Evolutionary conservation across 1,140 invertebrate genomes (phyloP), one percentile per base, ranked within the genome.

Genomic region (Drosophila persimilis): DNA sequence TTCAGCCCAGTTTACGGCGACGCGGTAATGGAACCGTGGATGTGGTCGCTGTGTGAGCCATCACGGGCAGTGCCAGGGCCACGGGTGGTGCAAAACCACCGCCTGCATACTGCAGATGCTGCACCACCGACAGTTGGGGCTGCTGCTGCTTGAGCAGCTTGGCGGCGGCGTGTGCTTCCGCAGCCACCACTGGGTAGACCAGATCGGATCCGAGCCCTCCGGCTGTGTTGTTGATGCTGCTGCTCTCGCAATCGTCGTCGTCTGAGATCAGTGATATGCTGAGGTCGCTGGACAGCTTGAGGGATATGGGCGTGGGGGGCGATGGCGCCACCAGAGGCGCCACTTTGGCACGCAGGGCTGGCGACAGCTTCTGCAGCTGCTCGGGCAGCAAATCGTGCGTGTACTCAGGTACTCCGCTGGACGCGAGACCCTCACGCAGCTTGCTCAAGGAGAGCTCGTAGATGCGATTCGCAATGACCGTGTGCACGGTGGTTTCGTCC

Each of bases 181-280:
- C 78, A 3, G 81, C 81, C 1, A 65, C 51, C 17, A 83, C 76
- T 2, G 73, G 80, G n/a, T 76, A 80, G 2, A 62, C 26, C 15
- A 75, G n/a, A 8, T 81, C 79, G 3, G 45, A n/a, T 17, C 29
- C 43, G 15, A 5, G 17, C 47, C 53, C 46, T 4, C 35, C 47
- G 39, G 41, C 67, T 6, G 54, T 44, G 22, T 41, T 50, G n/a
- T 54, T 60, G 11, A 31, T 57, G 35, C 54, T 72, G 43, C 64
- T 73, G 45, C 62, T 66, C 26, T 85, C 89, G 46, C 86, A 85
- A n/a, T 86, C 89, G 35, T 91, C 90, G 43, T 90, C 89, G 56
- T 91, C 90, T 73, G 90, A 91, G 85, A 91, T 90, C 85, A 91
- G 63, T 64, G 90, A 91, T 77, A 91, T 91, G 77, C 89, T 91